Evolutionary conservation across 2,888 invertebrate genomes (phyloP).

Genomic region (Invenusta paracnida): DNA sequence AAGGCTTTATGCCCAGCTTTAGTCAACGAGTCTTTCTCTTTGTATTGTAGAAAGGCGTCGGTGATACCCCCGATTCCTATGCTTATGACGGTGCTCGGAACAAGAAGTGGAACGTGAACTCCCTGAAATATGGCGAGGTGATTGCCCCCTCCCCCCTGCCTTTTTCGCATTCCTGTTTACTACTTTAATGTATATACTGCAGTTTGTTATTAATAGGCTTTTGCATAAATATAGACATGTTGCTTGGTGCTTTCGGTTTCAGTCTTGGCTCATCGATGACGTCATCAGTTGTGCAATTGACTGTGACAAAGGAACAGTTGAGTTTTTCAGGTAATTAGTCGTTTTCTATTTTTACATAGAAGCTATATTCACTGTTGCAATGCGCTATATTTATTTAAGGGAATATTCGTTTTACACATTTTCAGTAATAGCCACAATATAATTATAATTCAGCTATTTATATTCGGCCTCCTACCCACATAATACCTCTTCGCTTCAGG

Average conservation of each 20-base stretch:
- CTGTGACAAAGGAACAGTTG: constrained; percentile 69
- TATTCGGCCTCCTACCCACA: no score
- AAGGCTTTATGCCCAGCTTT: no score
- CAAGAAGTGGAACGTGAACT: constrained; percentile 71
- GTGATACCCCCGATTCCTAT: constrained; percentile 73
- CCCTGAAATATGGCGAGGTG: constrained; percentile 70
- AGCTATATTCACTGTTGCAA: no score
- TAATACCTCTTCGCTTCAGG: no score
- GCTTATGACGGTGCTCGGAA: constrained; percentile 73
- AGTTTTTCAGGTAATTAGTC: constrained; percentile 65
- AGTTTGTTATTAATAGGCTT: no score
- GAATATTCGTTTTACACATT: no score
- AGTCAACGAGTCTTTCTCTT: no score
- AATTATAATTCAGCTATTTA: no score
- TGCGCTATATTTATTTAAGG: no score
- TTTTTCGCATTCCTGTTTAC: background rate
- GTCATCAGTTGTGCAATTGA: constrained; percentile 74
- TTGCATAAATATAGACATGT: no score
- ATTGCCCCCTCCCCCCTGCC: constrained; percentile 34
- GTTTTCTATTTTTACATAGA: background rate
- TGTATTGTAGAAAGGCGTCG: constrained; percentile 61
- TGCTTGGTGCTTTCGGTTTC: constrained; percentile 45
- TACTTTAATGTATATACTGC: no score
- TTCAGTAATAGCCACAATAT: no score
- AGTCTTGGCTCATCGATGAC: constrained; percentile 75